These are phyloP conservation scores for Pemphigus obesinymphae DNA, from an alignment of 1,140 invertebrate species.

Conservation along the genomic window DNA sequence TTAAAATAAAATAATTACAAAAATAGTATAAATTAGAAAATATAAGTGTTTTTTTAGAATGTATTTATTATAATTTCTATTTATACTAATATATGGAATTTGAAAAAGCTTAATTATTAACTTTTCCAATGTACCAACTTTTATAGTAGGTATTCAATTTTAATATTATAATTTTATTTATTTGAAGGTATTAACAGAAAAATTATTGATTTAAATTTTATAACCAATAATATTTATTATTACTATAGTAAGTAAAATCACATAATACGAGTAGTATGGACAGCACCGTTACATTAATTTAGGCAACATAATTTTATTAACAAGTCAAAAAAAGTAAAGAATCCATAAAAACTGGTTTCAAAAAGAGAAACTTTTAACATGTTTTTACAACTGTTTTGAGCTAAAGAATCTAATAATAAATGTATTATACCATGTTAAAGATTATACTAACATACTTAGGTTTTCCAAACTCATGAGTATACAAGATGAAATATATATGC, in stretches of 20 bases:
- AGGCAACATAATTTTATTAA: constrained; percentile 29
- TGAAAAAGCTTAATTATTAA: background rate
- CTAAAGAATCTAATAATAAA: constrained; percentile 18
- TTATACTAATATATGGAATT: background rate
- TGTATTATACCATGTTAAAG: background rate
- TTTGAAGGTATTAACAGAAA: background rate
- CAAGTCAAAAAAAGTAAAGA: constrained; percentile 1
- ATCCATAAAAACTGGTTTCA: constrained; percentile 10
- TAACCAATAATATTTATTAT: constrained; percentile 20
- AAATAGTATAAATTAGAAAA: background rate
- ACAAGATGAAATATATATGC: background rate
- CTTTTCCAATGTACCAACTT: too few species aligned
- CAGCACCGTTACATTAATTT: constrained; percentile 34
- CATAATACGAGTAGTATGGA: constrained; percentile 18
- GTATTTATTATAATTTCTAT: background rate
- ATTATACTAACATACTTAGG: background rate
- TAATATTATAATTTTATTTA: background rate
- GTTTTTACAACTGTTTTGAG: constrained; percentile 11
- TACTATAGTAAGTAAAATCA: constrained; percentile 35
- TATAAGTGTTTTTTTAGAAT: background rate
- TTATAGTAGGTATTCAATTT: background rate
- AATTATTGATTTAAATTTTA: background rate
- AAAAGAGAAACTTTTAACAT: constrained; percentile 9
- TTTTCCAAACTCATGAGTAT: background rate
- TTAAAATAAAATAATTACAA: background rate